These are phyloP conservation scores for Caenorhabditis sp. DNA, from an alignment of 2,888 invertebrate species.

Conservation along the genomic window DNA sequence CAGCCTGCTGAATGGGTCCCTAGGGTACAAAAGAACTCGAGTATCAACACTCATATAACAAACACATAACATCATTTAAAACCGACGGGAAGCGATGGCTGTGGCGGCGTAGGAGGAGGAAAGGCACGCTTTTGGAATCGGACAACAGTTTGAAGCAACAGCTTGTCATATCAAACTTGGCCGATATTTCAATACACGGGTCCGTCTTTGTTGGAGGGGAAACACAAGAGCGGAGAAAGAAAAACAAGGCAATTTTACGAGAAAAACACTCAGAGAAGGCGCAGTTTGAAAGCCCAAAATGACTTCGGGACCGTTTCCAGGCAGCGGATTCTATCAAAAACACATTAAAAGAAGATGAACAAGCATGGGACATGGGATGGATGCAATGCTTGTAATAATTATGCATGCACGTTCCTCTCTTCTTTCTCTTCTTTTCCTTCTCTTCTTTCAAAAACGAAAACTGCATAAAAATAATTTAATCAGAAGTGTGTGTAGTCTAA, in stretches of 20 bases:
- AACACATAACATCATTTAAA: constrained; percentile 58
- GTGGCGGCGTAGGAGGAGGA: too few relatives aligned
- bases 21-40: constrained; percentile 45
- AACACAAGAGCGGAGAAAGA: not conserved
- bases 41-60: constrained; percentile 63
- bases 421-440: not conserved
- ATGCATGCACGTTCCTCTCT: constrained; percentile 38
- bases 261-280: not conserved
- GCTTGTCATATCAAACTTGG: constrained; percentile 29
- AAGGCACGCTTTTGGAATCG: constrained; percentile 28
- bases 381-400: constrained; percentile 21
- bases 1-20: constrained; percentile 51
- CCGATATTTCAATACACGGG: not conserved
- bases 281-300: not conserved
- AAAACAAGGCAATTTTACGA: not conserved
- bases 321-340: constrained; percentile 20
- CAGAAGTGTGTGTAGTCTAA: constrained; percentile 42
- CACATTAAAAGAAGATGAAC: constrained; percentile 6
- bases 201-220: not conserved
- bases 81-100: constrained; percentile 16
- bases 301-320: constrained; percentile 7
- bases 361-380: constrained; percentile 14
- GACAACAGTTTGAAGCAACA: constrained; percentile 39
- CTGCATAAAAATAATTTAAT: constrained; percentile 40
- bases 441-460: constrained; percentile 13